Base-by-base conservation (phyloP, 2,113 vertebrate species). In the Datnioides undecimradiatus region DNA sequence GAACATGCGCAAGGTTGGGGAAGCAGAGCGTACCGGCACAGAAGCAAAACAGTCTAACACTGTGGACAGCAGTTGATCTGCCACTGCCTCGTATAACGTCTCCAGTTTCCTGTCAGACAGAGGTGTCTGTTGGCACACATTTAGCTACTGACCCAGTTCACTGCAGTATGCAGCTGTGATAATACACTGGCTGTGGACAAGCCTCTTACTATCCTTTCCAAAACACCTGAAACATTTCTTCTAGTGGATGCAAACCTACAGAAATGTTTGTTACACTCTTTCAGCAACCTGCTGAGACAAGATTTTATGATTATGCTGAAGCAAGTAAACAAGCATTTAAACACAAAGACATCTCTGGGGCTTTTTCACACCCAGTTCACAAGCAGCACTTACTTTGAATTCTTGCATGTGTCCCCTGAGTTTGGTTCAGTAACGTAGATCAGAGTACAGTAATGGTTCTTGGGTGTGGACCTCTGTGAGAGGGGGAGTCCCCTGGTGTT, bases 331-430 rank as follows among this genome's bases (percentile, higher is more conserved):
- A 58, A 76, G 67, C 11, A 41, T 52, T 65, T 46, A 25, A 17
- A 33, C 66, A 80, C 57, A 69, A 62, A 65, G 41, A 16, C 52
- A 25, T 82, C 58, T 82, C 74, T 16, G 0, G 67, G 71, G 68
- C 2, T 48, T 85, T 83, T 78, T 87, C 34, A 80, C 63, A 66
- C 57, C 29, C 60, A 58, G 23, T 74, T 74, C 70, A 86, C 38
- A 69, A 55, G 57, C 41, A 55, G 59, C 17, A 14, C 7, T 63
- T 58, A 41, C 36, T 81, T 64, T 71, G 65, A 55, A 57, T 71
- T 33, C 45, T 49, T 40, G 38, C 38, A 13, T 45, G 43, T 60
- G 60, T 59, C 67, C 48, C 36, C 49, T 14, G 49, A 77, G 69
- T 63, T 71, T 17, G 19, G 6, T 46, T 55, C 38, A 57, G n/a